Conservation (phyloP, 2,113 vertebrate genomes). For the Passer domesticus region DNA sequence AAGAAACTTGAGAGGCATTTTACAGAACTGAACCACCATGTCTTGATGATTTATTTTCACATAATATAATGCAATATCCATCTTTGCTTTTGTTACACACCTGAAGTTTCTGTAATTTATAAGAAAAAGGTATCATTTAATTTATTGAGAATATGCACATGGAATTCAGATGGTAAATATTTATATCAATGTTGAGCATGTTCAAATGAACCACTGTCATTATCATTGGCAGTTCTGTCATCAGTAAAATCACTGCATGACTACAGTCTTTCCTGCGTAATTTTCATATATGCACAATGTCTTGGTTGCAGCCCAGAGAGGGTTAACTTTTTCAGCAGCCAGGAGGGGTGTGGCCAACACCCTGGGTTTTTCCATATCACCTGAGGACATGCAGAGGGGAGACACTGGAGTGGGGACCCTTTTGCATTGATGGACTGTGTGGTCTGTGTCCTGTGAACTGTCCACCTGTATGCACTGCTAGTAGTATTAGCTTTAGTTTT, state of each 20-base stretch:
- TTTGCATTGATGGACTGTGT: fast-evolving
- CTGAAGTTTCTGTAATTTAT: background rate
- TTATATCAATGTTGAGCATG: background rate
- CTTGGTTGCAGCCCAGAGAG: background rate
- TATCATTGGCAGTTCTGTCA: background rate
- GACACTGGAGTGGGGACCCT: too few species aligned
- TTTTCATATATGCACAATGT: background rate
- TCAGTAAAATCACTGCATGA: background rate
- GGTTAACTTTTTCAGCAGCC: background rate
- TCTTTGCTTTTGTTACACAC: background rate
- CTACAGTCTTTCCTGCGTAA: background rate
- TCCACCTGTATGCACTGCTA: fast-evolving
- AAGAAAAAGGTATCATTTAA: background rate
- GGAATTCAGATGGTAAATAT: background rate
- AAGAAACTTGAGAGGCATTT: background rate
- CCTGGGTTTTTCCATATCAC: background rate
- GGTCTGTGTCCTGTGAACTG: fast-evolving
- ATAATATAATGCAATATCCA: background rate
- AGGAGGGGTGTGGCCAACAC: background rate
- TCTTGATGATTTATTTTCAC: background rate
- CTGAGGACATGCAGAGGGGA: background rate
- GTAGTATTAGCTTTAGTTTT: background rate
- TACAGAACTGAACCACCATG: background rate
- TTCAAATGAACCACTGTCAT: background rate
- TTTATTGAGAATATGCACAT: background rate